These are phyloP conservation scores for Falco columbarius DNA, from an alignment of 2,797 vertebrate species.

Conservation along the genomic window DNA sequence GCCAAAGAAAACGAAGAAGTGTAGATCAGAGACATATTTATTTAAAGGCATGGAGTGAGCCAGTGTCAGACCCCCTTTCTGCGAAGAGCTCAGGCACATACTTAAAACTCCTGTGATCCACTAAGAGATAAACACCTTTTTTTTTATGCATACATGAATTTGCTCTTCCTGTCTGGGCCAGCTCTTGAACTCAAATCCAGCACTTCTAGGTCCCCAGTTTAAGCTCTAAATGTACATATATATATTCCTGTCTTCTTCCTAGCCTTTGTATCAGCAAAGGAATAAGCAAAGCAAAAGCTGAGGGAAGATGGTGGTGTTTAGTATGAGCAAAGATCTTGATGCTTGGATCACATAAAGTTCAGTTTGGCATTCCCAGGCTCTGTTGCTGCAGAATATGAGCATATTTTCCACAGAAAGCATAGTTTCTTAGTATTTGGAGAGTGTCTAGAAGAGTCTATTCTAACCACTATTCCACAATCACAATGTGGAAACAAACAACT, in stretches of 20 bases:
- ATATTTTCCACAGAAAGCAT: not conserved
- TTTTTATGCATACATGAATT: not conserved
- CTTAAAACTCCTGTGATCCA: not conserved
- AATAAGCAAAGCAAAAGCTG: not conserved
- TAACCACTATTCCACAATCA: rapidly evolving
- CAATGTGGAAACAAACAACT: not conserved
- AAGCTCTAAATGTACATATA: not conserved
- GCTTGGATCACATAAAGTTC: not conserved
- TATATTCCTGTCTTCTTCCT: not conserved
- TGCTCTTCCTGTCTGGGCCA: not conserved
- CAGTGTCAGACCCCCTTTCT: not conserved
- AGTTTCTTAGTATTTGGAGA: not conserved
- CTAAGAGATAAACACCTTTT: not conserved
- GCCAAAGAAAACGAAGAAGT: not conserved
- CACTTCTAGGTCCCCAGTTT: not conserved
- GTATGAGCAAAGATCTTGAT: not conserved
- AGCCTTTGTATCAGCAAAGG: not conserved
- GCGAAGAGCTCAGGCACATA: not conserved
- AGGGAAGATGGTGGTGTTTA: not conserved
- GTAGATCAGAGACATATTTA: not conserved
- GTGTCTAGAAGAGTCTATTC: not conserved
- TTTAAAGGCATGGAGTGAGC: not conserved
- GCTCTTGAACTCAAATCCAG: not conserved
- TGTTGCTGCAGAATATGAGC: not conserved
- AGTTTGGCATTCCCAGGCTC: not conserved